Base-by-base conservation (phyloP, 2,113 vertebrate species). In the Vimba vimba region DNA sequence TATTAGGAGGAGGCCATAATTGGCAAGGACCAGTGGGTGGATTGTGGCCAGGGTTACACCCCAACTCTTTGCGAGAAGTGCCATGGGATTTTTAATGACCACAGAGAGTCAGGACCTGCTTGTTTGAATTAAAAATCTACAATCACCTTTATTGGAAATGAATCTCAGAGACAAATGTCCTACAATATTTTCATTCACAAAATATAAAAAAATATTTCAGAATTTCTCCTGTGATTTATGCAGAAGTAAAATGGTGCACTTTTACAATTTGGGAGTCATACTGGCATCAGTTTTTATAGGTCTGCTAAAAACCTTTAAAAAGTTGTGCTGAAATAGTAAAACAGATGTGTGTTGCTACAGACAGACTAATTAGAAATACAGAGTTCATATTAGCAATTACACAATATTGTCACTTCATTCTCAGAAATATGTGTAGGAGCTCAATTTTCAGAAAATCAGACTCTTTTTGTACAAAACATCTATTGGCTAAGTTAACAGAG, bases 241-340 rank as follows among this genome's bases (percentile, higher is more conserved):
- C 21, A 79, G 4, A 59, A 27, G 78, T 45, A n/a, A 79, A 62
- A 79, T 57, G 21, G 52, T 21, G 4, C 50, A 71, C 68, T 57
- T 59, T 59, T 6, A 79, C 50, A 59, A 9, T 17, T 59, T 7
- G 62, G 62, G 47, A 79, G 75, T 57, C 17, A 15, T 5, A 50
- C 17, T 68, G 39, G 13, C n/a, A 66, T 15, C 13, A 27, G 39
- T 25, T 83, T 86, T 50, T 83, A 87, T 60, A 47, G 59, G 62
- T 87, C 86, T 89, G 85, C 84, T 87, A 81, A 71, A 33, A 76
- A 66, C 66, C 68, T 60, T 85, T 91, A 89, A 88, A 84, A 45
- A 23, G 39, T 25, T 4, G 59, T 88, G 88, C 82, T 86, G 84
- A 82, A 71, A 21, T 6, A 68, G 75, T 89, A 82, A 89, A 90